A percentile compares a stretch with the other conserved stretches of the same genome.
Conservation (phyloP, 2,888 invertebrate genomes). For the Chloroclysta siterata region DNA sequence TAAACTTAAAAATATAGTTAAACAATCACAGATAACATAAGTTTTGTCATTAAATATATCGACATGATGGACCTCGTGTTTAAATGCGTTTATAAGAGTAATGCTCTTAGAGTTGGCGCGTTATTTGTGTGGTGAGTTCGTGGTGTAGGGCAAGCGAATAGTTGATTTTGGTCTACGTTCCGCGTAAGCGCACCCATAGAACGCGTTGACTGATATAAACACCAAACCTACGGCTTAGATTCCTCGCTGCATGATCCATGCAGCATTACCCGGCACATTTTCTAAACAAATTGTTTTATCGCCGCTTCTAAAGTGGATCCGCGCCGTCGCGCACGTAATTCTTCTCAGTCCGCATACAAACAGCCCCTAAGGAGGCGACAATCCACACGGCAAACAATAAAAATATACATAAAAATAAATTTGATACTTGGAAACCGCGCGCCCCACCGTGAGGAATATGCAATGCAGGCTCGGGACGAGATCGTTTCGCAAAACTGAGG, state of each 20-base stretch:
- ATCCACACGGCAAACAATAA: slow-evolving; percentile 81
- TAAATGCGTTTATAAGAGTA: too few species aligned
- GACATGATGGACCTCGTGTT: too few species aligned
- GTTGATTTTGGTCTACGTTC: slow-evolving; percentile 51
- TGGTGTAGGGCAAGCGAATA: too few species aligned
- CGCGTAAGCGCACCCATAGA: slow-evolving; percentile 55
- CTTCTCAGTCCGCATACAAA: slow-evolving; percentile 81
- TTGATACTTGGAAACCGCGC: slow-evolving; percentile 71
- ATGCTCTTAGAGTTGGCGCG: too few species aligned
- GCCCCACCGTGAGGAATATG: slow-evolving; percentile 68
- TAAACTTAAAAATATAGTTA: too few species aligned
- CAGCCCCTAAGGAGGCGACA: slow-evolving; percentile 80
- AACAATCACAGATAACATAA: too few species aligned
- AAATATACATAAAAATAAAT: slow-evolving; percentile 82
- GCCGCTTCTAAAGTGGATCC: slow-evolving; percentile 73
- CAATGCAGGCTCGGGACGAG: slow-evolving; percentile 52
- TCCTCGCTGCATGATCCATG: slow-evolving; percentile 58
- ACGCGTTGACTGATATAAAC: slow-evolving; percentile 63
- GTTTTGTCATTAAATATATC: too few species aligned
- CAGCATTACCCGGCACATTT: slow-evolving; percentile 69
- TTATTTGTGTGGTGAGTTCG: too few species aligned
- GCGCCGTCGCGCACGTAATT: slow-evolving; percentile 73
- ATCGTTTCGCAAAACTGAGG: slow-evolving; percentile 46
- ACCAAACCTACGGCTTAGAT: slow-evolving; percentile 62
- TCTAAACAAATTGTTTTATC: slow-evolving; percentile 81